These are phyloP conservation scores for Chinchilla lanigera DNA, from an alignment of 2,113 vertebrate species.

Conservation along the genomic window DNA sequence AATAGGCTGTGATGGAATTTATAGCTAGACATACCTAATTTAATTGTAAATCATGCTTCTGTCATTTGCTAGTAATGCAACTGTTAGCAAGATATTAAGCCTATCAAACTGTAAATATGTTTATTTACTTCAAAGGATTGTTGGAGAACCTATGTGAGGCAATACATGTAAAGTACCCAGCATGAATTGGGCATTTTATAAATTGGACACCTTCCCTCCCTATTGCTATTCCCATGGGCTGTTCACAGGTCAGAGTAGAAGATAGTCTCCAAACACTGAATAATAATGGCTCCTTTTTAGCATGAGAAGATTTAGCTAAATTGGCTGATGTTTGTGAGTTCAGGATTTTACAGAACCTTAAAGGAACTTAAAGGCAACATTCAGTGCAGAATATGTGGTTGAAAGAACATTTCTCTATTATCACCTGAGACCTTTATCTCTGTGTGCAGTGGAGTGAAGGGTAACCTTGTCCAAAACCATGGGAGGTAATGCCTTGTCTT, in stretches of 20 bases:
- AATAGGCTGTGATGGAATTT: conserved; percentile 31
- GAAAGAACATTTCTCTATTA: conserved; percentile 10
- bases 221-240: conserved; percentile 16
- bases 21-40: conserved; percentile 41
- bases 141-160: not conserved
- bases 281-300: conserved; percentile 47
- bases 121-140: not conserved
- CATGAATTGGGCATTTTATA: not conserved
- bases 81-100: conserved; percentile 31
- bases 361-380: conserved; percentile 33
- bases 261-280: not conserved
- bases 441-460: conserved; percentile 13
- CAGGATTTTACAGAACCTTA: conserved; percentile 32
- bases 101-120: conserved; percentile 29
- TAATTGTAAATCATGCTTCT: conserved; percentile 53
- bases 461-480: conserved; percentile 22
- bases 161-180: not conserved
- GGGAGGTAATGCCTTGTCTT: not conserved
- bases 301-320: conserved; percentile 43
- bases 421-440: not conserved
- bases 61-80: not conserved
- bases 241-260: conserved; percentile 36
- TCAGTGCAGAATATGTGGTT: conserved; percentile 31
- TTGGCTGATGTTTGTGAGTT: not conserved
- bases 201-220: not conserved